Evolutionary conservation across 2,113 vertebrate genomes (phyloP).

Genomic region (Nannobrachium achirus): DNA sequence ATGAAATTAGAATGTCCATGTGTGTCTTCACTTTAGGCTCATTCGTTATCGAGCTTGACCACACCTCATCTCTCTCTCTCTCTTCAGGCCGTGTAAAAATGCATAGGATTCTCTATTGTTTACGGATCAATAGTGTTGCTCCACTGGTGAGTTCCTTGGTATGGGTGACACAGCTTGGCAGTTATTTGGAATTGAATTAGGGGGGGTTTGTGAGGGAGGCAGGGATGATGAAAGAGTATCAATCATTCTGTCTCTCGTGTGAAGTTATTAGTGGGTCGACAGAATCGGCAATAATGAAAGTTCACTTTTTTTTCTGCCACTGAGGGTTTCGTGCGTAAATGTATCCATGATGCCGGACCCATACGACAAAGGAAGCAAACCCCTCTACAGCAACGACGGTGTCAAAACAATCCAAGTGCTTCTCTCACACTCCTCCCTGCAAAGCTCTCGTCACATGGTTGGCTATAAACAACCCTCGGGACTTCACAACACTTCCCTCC

Average conservation of each 20-base stretch:
- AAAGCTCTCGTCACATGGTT: constrained; percentile 37
- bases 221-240: constrained; percentile 84
- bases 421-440: constrained; percentile 32
- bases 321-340: constrained; percentile 75
- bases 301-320: constrained; percentile 78
- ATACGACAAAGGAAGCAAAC: constrained; percentile 43
- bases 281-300: constrained; percentile 85
- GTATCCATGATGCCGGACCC: constrained; percentile 54
- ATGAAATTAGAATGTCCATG: constrained; percentile 6
- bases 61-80: constrained; percentile 10
- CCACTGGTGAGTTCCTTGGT: constrained; percentile 75
- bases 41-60: constrained; percentile 12
- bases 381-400: constrained; percentile 32
- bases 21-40: background rate
- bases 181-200: constrained; percentile 85
- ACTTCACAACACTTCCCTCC: constrained; percentile 25
- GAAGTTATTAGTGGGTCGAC: constrained; percentile 83
- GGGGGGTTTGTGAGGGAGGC: constrained; percentile 68
- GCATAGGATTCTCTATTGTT: constrained; percentile 61
- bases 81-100: constrained; percentile 43
- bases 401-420: constrained; percentile 49
- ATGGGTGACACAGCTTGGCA: constrained; percentile 77
- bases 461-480: constrained; percentile 51
- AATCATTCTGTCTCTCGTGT: constrained; percentile 84
- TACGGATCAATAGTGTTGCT: constrained; percentile 74